Percentiles rank a stretch among this genome's conserved stretches.
Evolutionary conservation across 1,140 invertebrate species (phyloP).

Genomic region (Drosophila gunungcola): DNA sequence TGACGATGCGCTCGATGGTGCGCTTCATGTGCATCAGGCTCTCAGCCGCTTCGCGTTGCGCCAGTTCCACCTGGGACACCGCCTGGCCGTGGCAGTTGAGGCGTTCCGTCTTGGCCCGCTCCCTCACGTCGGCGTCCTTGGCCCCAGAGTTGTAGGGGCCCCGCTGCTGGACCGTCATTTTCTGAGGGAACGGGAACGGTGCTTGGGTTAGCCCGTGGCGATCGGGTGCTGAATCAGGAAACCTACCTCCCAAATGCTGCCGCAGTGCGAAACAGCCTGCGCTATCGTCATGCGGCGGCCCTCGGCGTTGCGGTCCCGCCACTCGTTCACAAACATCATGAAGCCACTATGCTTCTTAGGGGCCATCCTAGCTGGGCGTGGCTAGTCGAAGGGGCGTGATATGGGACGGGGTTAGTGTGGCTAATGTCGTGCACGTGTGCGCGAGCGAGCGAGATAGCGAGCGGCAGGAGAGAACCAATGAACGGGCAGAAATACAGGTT

Average conservation of each 20-base stretch:
- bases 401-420: background rate
- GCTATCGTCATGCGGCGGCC: slow-evolving; percentile 7
- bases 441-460: slow-evolving; percentile 5
- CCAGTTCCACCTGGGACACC: slow-evolving; percentile 32
- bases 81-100: slow-evolving; percentile 51
- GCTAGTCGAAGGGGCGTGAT: background rate
- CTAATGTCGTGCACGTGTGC: slow-evolving; percentile 2
- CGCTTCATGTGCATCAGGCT: slow-evolving; percentile 53
- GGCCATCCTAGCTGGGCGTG: slow-evolving; percentile 40
- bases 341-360: slow-evolving; percentile 57
- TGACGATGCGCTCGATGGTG: slow-evolving; percentile 54
- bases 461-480: slow-evolving; percentile 2
- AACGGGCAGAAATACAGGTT: slow-evolving; percentile 1
- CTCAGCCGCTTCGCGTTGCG: slow-evolving; percentile 21
- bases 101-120: slow-evolving; percentile 5
- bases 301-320: slow-evolving; percentile 11
- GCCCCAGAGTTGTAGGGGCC: slow-evolving; percentile 45
- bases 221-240: background rate
- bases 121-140: slow-evolving; percentile 30
- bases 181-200: slow-evolving; percentile 6
- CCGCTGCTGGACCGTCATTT: slow-evolving; percentile 44
- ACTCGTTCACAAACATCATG: slow-evolving; percentile 60
- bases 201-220: background rate
- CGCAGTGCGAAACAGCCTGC: slow-evolving; percentile 43
- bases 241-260: slow-evolving; percentile 42